Evolutionary conservation across 1,140 invertebrate species (phyloP).

Genomic region (Aphelinus atriplicis): DNA sequence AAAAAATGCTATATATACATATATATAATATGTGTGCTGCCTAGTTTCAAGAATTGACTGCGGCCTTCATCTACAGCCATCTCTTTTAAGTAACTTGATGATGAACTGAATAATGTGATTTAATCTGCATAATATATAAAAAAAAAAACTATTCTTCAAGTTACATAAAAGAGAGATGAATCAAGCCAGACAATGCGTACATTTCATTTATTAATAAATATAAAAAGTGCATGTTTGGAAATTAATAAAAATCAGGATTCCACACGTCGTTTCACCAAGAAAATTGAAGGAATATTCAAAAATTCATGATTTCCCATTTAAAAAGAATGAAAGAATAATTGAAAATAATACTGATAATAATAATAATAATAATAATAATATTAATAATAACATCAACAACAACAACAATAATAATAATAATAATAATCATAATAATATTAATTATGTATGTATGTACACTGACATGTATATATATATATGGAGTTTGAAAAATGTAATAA

Average conservation of each 20-base stretch:
- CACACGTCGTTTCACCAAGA: constrained; percentile 12
- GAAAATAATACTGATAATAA: too few species aligned
- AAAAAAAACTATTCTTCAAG: constrained; percentile 14
- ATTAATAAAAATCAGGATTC: constrained; percentile 5
- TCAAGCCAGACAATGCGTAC: constrained; percentile 28
- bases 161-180: constrained; percentile 38
- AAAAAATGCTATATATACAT: constrained; percentile 32
- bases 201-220: constrained; percentile 29
- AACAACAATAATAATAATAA: too few species aligned
- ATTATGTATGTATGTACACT: too few species aligned
- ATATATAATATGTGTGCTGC: constrained; percentile 37
- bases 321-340: too few species aligned
- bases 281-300: too few species aligned
- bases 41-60: constrained; percentile 40
- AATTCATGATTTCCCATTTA: too few species aligned
- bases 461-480: neutral
- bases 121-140: neutral
- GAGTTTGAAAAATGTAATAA: neutral
- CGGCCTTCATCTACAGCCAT: constrained; percentile 33
- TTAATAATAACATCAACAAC: too few species aligned
- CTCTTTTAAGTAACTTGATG: constrained; percentile 39
- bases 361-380: too few species aligned
- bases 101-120: constrained; percentile 23
- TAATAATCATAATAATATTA: too few species aligned
- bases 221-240: constrained; percentile 20